Base-by-base conservation (phyloP, 1,140 invertebrate genomes). In the Drosophila serrata region DNA sequence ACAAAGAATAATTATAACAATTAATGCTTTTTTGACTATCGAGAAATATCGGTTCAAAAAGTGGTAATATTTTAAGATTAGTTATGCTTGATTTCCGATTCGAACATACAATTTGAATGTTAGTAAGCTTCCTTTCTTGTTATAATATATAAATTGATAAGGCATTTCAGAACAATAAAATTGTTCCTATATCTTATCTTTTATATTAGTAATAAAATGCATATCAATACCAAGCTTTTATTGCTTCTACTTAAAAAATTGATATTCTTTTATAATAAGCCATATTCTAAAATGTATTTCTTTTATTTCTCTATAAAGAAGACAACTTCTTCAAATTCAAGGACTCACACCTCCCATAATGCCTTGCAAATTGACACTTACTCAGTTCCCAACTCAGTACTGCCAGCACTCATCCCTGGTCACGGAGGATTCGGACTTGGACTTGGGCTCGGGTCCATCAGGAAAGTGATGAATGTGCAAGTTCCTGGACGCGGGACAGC, bases 391-490 rank as follows among this genome's bases (percentile, higher is more conserved):
- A 46, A 29, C 19, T 15, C 37, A 19, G 4, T 2, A 6, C 17
- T 4, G 17, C 11, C 42, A 45, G 19, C 12, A 15, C 43, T 40
- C 17, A 19, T 56, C 64, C 29, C 58, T 35, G 45, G 35, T 24
- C 19, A 9, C 22, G 24, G 19, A 67, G 13, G 56, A 63, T 17
- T 19, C 42, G 19, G 43, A 62, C 40, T 17, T 17, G 9, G 17
- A 4, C 42, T 13, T 13, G 12, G 19, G n/a, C 60, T 65, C 35
- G 57, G 60, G 81, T 85, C 62, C 86, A 81, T 90, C 85, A 81
- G 65, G 68, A 72, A 86, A 90, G 86, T 90, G 85, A 90, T 90
- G 85, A 90, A 90, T 90, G 85, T 90, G 86, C 86, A 90, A 90
- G 86, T 90, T 90, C 86, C 85, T 77, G 72, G 64, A 67, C 42